Percentiles rank a stretch among this genome's conserved stretches.
Evolutionary conservation across 2,888 invertebrate genomes (phyloP).

Genomic region (Ellobium chinense): DNA sequence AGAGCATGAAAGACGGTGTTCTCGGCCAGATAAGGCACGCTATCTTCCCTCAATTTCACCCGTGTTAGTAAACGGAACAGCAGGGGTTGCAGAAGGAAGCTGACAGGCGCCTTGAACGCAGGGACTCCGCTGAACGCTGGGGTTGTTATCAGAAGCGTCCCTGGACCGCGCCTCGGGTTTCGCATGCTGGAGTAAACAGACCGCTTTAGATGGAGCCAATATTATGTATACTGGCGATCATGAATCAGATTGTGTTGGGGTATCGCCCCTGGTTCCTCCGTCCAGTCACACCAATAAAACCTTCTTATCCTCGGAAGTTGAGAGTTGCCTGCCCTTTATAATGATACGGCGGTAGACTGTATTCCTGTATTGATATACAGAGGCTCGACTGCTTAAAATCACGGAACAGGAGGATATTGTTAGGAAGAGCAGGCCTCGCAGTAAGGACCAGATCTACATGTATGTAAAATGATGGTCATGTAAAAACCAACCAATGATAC

Average conservation of each 20-base stretch:
- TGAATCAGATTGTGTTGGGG: background rate
- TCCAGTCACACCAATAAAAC: no score
- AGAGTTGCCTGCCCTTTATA: no score
- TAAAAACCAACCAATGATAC: no score
- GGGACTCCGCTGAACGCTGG: background rate
- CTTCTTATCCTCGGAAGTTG: no score
- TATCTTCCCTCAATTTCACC: conserved; percentile 28
- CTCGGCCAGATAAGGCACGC: conserved; percentile 6
- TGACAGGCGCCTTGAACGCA: background rate
- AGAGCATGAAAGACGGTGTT: conserved; percentile 14
- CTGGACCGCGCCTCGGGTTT: conserved; percentile 2
- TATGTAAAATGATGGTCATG: no score
- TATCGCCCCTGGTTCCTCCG: no score
- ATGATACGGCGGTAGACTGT: no score
- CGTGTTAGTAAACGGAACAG: conserved; percentile 24
- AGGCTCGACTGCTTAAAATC: no score
- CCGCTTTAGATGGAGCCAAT: conserved; percentile 15
- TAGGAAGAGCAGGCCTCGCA: no score
- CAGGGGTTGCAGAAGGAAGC: background rate
- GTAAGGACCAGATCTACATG: no score
- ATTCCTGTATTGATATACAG: no score
- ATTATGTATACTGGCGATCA: conserved; percentile 24
- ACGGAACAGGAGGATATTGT: no score
- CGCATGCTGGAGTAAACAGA: conserved; percentile 21
- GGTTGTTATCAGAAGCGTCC: conserved; percentile 10